phyloP scores from a whole-genome alignment of 2,113 vertebrate species.

The Nothoprocta perdicaria region DNA sequence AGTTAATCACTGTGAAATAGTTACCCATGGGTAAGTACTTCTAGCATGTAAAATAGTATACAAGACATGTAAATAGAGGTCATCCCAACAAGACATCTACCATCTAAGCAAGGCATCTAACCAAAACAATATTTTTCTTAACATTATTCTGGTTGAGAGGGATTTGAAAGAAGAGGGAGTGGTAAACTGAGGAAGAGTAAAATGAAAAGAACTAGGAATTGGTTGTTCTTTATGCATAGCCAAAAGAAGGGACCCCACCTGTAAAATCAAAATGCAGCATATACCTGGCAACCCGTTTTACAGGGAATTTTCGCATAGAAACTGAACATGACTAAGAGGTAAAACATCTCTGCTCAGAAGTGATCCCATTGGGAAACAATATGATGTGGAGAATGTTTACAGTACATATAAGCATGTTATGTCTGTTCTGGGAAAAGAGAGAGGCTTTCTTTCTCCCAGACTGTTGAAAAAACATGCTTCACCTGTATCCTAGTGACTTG shows the following conservation, averaged over 20 bases:
- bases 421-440: conserved; percentile 20
- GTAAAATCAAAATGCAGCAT: too few species aligned
- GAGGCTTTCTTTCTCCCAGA: neutral
- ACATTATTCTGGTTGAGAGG: neutral
- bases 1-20: neutral
- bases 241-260: neutral
- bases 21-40: neutral
- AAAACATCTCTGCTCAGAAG: conserved; percentile 24
- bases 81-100: neutral
- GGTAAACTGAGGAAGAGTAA: neutral
- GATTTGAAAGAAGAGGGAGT: neutral
- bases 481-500: neutral
- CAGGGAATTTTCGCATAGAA: neutral
- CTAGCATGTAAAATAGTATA: neutral
- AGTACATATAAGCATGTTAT: neutral
- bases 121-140: neutral
- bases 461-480: conserved; percentile 13
- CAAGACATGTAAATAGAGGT: neutral
- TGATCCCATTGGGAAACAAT: conserved; percentile 15
- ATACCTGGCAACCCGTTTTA: neutral
- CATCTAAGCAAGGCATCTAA: neutral
- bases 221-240: neutral
- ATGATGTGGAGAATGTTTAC: conserved; percentile 33
- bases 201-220: neutral
- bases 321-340: neutral